Base-by-base conservation (phyloP, 35 echinoderm and acorn worm genomes). In the Holothuria glaberrima region DNA sequence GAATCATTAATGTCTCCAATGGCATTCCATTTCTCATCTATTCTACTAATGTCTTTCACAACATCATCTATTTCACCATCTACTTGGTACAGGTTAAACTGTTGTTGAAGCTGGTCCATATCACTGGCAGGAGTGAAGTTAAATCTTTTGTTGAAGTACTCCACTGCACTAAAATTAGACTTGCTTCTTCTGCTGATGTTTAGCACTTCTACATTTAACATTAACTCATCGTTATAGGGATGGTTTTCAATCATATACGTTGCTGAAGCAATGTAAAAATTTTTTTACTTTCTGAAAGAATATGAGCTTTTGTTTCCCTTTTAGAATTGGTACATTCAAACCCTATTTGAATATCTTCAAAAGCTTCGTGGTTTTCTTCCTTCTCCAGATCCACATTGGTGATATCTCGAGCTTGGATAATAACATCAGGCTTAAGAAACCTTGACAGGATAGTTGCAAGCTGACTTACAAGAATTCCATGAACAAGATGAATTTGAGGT, bases 11-110 rank as follows among this genome's bases (percentile, higher is more conserved):
- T 70, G 18, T 54, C 4, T 45, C 34, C 12, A 54, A 88, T 88
- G 9, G 3, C 13, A 58, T 88, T 30, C 65, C 65, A 74, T 48
- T 88, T 46, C 65, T 88, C n/a, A 21, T 73, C 68, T 52, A 68
- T 27, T 88, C 86, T 88, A 12, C 6, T 26, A 17, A 25, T 22
- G 13, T 28, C 58, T 56, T 30, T 61, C 9, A 59, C 64, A 67
- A 75, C 48, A 17, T 75, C 31, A 65, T 77, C 88, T 19, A 90
- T 28, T 31, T 27, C 12, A 26, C 63, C 32, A 45, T 91, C 89
- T 6, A 84, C 36, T 24, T 91, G 89, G 35, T 84, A 91, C 30
- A 83, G 28, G 64, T 68, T 84, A 4, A 91, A 91, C 36, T 91
- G 1, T 27, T 46, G n/a, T 0, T 91, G 27, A 18, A 91, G 65